Conservation (phyloP, 2,113 vertebrate species). For the Anoplopoma fimbria region DNA sequence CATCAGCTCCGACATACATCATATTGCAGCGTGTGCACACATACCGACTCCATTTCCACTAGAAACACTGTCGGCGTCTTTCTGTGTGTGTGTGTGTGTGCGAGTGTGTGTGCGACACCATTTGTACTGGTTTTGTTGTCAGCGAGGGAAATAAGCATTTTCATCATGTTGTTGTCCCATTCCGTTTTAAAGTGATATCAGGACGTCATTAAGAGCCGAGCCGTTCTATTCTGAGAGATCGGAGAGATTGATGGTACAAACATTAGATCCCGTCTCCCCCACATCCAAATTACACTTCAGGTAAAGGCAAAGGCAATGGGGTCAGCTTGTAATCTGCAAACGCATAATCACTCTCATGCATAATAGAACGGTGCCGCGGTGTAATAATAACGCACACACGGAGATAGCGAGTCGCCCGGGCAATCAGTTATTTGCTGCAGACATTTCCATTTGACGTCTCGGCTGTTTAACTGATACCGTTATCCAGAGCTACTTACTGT, state of each 20-base stretch:
- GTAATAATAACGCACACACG: constrained; percentile 63
- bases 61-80: constrained; percentile 31
- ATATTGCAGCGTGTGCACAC: constrained; percentile 29
- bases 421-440: constrained; percentile 61
- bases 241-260: constrained; percentile 69
- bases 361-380: constrained; percentile 64
- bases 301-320: constrained; percentile 76
- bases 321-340: constrained; percentile 79
- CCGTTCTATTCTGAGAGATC: constrained; percentile 58
- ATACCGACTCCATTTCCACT: constrained; percentile 49
- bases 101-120: constrained; percentile 32
- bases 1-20: constrained; percentile 60
- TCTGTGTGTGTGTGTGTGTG: constrained; percentile 17
- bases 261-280: constrained; percentile 49
- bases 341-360: constrained; percentile 76
- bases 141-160: constrained; percentile 76
- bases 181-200: constrained; percentile 75
- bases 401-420: constrained; percentile 61
- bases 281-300: constrained; percentile 78
- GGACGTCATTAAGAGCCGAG: constrained; percentile 68
- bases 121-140: constrained; percentile 76
- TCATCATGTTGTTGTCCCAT: constrained; percentile 74
- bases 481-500: constrained; percentile 28
- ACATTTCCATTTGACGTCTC: constrained; percentile 58
- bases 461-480: constrained; percentile 39